Evolutionary conservation across 2,888 invertebrate species (phyloP), one percentile per base, ranked within the genome.

Genomic region (Cistogaster globosa): DNA sequence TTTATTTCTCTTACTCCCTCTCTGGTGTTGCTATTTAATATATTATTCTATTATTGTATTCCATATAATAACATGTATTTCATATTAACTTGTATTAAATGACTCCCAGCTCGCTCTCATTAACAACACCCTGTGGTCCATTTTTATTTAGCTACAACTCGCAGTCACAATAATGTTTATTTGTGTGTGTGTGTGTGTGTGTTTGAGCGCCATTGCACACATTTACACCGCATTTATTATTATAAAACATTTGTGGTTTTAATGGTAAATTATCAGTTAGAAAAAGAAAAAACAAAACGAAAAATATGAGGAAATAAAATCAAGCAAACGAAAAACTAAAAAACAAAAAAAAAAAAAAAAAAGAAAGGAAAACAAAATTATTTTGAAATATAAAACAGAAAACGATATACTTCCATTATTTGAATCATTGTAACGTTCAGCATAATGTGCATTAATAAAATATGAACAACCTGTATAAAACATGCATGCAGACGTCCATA

Each of bases 191-290:
- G 42, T 1, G 12, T 42, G 42, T 42, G 12, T 42, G 32, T 42
- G 42, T 8, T 4, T 38, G 5, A 18, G 20, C 42, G 26, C 2
- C 32, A 32, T 32, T 26, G 9, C 18, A 18, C 20, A 72, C 42
- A 83, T 83, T 84, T 77, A 53, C 90, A 90, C 88, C 90, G 89
- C 89, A 90, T 90, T 91, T 90, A 88, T 90, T 90, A 90, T 89
- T 89, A 88, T 22, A 62, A 88, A 88, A 90, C 90, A 90, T 90
- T 91, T 91, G 90, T 87, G 90, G 90, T 87, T 90, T 89, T 89
- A 89, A 89, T 88, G 90, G 89, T 89, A 88, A 89, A 91, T 90
- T 90, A 90, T 90, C 88, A 87, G 82, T 82, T 68, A 60, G 20
- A 74, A 60, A 67, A 72, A 67, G n/a, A n/a, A n/a, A n/a, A n/a